Percentiles rank a stretch among this genome's conserved stretches.
Evolutionary conservation across 2,797 vertebrate species (phyloP).

Genomic region (Alectoris magna): DNA sequence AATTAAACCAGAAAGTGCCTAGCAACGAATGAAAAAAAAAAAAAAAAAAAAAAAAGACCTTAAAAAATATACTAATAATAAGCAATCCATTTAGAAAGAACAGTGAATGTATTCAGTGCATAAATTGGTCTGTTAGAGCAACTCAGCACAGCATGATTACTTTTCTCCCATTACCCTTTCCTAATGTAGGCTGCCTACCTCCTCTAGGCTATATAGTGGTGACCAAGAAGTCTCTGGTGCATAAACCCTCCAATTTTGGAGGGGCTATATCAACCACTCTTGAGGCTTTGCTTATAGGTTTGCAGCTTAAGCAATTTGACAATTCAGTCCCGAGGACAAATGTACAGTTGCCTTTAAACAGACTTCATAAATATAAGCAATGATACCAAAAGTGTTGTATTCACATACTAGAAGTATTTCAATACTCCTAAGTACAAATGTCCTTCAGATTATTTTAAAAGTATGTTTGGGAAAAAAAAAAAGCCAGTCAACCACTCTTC

Average conservation of each 20-base stretch:
- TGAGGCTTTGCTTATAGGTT: not conserved
- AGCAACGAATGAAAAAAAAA: not conserved
- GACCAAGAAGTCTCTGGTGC: not conserved
- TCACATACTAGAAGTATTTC: not conserved
- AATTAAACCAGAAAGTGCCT: not conserved
- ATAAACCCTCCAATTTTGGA: not conserved
- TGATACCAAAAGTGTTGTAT: not conserved
- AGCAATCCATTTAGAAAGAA: not conserved
- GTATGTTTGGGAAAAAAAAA: not conserved
- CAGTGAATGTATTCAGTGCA: not conserved
- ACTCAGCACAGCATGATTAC: not conserved
- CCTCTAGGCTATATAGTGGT: not conserved
- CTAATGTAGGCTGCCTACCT: not conserved
- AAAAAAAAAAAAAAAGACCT: too few relatives aligned
- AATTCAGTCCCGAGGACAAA: not conserved
- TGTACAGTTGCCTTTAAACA: not conserved
- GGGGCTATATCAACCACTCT: not conserved
- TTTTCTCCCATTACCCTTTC: rapidly evolving
- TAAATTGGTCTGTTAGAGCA: not conserved
- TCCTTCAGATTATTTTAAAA: not conserved
- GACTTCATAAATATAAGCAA: not conserved
- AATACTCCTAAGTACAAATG: not conserved
- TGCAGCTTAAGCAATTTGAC: not conserved
- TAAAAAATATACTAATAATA: not conserved
- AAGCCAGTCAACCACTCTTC: not conserved